Conservation (phyloP, 23 tunicate genomes). For the Trididemnum nubilum region DNA sequence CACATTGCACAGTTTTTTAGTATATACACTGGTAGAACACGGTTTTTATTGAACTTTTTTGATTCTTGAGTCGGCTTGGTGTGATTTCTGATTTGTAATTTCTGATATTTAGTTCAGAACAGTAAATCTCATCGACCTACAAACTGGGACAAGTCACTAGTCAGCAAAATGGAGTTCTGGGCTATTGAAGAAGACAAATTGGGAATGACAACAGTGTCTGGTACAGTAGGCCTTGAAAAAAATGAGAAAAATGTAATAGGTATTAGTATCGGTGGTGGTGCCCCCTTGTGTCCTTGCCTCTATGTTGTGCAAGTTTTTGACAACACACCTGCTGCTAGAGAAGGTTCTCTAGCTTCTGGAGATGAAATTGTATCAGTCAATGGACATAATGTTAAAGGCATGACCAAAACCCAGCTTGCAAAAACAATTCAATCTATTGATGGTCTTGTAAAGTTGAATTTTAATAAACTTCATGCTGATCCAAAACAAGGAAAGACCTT, state of each 20-base stretch:
- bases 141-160: too few species aligned
- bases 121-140: too few species aligned
- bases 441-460: conserved; percentile 76
- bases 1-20: too few species aligned
- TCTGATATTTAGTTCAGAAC: too few species aligned
- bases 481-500: conserved; percentile 94
- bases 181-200: conserved; percentile 87
- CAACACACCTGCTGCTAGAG: conserved; percentile 81
- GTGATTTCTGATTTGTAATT: too few species aligned
- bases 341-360: conserved; percentile 74
- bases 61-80: too few species aligned
- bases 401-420: conserved; percentile 83
- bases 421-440: conserved; percentile 80
- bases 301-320: conserved; percentile 95
- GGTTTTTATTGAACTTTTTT: too few species aligned
- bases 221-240: conserved; percentile 75
- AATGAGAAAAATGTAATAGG: conserved; percentile 83
- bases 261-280: conserved; percentile 97
- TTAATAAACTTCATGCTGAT: conserved; percentile 92
- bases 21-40: too few species aligned
- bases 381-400: conserved; percentile 70
- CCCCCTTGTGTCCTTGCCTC: conserved; percentile 91
- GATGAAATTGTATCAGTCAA: conserved; percentile 95
- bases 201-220: conserved; percentile 96
- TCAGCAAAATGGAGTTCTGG: conserved; percentile 64